Evolutionary conservation across 2,888 invertebrate genomes (phyloP).

Genomic region (Ophraella communa): DNA sequence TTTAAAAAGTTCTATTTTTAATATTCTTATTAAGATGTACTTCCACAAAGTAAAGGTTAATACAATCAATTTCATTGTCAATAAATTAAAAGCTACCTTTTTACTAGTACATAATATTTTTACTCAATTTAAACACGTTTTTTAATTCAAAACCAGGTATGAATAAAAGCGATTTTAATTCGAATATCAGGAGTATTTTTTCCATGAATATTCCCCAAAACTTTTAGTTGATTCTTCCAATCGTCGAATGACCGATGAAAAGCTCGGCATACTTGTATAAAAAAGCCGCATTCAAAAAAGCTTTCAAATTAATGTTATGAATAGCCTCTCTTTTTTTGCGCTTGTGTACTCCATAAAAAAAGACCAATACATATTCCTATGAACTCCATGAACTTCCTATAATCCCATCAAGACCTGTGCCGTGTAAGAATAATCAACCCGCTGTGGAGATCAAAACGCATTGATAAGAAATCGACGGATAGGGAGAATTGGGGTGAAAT

Average conservation of each 20-base stretch:
- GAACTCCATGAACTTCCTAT: constrained; percentile 24
- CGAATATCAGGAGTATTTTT: background rate
- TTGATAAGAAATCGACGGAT: constrained; percentile 50
- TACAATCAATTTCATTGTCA: too few species aligned
- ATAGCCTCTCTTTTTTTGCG: constrained; percentile 17
- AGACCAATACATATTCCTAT: constrained; percentile 8
- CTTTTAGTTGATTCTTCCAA: constrained; percentile 16
- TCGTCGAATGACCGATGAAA: constrained; percentile 21
- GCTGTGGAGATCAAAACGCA: constrained; percentile 40
- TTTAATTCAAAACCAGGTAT: too few species aligned
- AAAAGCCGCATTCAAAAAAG: constrained; percentile 24
- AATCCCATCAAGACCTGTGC: constrained; percentile 10
- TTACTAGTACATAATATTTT: too few species aligned
- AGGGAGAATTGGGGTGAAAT: constrained; percentile 48
- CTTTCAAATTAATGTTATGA: constrained; percentile 30
- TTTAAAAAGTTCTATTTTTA: too few species aligned
- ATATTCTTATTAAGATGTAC: too few species aligned
- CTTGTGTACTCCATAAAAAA: constrained; percentile 6
- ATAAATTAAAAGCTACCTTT: too few species aligned
- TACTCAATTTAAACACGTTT: too few species aligned
- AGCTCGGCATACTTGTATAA: constrained; percentile 16
- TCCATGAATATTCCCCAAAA: constrained; percentile 17
- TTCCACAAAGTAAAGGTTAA: too few species aligned
- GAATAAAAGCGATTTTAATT: too few species aligned
- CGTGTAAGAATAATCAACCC: constrained; percentile 31